Evolutionary conservation across 2,888 invertebrate species (phyloP).

Genomic region (Frankliniella fusca): DNA sequence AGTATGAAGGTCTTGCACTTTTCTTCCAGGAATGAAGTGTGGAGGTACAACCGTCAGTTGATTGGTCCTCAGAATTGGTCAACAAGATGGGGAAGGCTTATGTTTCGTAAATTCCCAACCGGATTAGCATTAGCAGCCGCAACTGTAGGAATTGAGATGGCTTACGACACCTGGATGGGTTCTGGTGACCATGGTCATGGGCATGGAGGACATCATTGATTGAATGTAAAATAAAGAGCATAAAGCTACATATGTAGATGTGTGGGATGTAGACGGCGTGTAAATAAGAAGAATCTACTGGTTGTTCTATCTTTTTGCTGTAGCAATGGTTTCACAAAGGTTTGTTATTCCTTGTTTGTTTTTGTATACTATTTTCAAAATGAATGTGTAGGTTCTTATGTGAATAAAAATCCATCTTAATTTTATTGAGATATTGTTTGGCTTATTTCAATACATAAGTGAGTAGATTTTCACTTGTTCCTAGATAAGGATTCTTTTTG

Average conservation of each 20-base stretch:
- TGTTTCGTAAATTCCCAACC: conserved; percentile 62
- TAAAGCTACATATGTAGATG: not conserved
- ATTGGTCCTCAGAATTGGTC: conserved; percentile 31
- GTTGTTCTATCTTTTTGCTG: not conserved
- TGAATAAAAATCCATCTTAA: not conserved
- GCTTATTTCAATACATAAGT: not conserved
- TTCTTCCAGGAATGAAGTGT: conserved; percentile 69
- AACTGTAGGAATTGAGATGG: conserved; percentile 42
- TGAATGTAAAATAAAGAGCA: not conserved
- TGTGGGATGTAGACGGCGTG: not conserved
- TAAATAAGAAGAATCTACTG: not conserved
- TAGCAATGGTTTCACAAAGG: not conserved
- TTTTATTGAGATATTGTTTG: not conserved
- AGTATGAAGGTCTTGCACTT: conserved; percentile 31
- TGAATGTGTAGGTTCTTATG: not conserved
- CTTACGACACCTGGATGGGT: conserved; percentile 26
- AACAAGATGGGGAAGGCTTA: conserved; percentile 41
- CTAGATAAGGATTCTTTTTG: not conserved
- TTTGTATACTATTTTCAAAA: not conserved
- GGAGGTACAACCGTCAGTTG: conserved; percentile 60
- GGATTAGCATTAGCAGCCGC: conserved; percentile 50
- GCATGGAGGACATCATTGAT: conserved; percentile 37
- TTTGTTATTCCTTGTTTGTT: not conserved
- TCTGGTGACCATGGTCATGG: conserved; percentile 37
- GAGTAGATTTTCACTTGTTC: not conserved